Evolutionary conservation across 2,797 vertebrate species (phyloP).

Genomic region (Coilia nasus): DNA sequence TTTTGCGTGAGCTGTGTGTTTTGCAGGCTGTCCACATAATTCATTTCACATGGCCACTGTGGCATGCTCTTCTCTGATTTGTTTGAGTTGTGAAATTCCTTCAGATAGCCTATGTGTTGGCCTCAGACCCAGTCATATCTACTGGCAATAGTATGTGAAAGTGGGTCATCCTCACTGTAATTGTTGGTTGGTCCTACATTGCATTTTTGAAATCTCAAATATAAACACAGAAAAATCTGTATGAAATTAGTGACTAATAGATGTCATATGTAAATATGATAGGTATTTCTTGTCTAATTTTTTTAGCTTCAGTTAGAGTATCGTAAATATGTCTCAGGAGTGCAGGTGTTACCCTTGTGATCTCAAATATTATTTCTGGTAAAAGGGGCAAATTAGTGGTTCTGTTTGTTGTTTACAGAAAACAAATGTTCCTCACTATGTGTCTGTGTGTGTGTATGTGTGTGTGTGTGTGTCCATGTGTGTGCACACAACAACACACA

Average conservation of each 20-base stretch:
- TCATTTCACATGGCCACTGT: neutral
- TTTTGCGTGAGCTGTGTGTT: neutral
- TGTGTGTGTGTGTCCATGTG: neutral
- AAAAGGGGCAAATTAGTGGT: neutral
- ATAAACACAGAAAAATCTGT: neutral
- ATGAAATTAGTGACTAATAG: neutral
- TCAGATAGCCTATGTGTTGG: neutral
- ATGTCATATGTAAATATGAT: neutral
- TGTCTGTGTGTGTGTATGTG: neutral
- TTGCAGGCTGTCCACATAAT: neutral
- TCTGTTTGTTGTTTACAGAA: conserved; percentile 2
- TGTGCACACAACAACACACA: neutral
- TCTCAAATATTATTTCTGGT: neutral
- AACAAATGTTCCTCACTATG: neutral
- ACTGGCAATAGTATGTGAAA: neutral
- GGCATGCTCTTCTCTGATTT: conserved; percentile 2
- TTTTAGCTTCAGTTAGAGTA: neutral
- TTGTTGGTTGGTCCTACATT: neutral
- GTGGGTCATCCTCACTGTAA: neutral
- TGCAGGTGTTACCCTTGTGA: neutral
- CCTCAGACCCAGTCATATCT: neutral
- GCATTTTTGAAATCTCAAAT: neutral
- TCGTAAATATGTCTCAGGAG: neutral
- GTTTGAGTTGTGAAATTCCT: conserved; percentile 11
- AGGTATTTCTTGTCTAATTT: neutral